These are phyloP conservation scores for Oryzias melastigma DNA, from an alignment of 2,113 vertebrate genomes.

Conservation along the genomic window DNA sequence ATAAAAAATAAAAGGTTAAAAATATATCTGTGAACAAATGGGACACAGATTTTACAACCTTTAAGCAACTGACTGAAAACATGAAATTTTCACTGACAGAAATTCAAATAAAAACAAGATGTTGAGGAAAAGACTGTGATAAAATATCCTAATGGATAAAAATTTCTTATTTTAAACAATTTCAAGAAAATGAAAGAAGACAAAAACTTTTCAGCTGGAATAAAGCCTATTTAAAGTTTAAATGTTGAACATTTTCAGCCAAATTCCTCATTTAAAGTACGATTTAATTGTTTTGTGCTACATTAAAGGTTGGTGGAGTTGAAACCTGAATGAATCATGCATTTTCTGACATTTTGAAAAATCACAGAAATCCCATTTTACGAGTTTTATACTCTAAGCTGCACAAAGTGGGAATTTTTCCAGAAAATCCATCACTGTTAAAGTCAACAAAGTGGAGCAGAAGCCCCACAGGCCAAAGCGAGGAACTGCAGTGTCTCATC, in stretches of 20 bases:
- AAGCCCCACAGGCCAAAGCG: slow-evolving; percentile 37
- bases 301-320: too few species aligned
- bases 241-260: too few species aligned
- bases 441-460: slow-evolving; percentile 18
- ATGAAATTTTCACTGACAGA: neutral
- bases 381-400: slow-evolving; percentile 9
- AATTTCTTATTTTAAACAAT: neutral
- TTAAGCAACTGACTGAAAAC: too few species aligned
- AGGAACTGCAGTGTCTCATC: slow-evolving; percentile 46
- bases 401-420: slow-evolving; percentile 35
- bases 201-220: neutral
- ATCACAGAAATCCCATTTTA: neutral
- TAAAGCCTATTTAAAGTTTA: neutral
- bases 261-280: too few species aligned
- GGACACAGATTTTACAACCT: too few species aligned
- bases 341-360: too few species aligned
- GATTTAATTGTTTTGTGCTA: too few species aligned
- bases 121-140: neutral
- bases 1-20: too few species aligned
- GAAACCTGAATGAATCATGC: too few species aligned
- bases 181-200: neutral
- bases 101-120: neutral
- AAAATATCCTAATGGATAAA: neutral
- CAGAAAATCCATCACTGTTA: slow-evolving; percentile 39
- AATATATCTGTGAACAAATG: too few species aligned